Percentiles rank a stretch among this genome's conserved stretches.
Conservation (phyloP, 2,797 vertebrate species). For the Prionace glauca region DNA sequence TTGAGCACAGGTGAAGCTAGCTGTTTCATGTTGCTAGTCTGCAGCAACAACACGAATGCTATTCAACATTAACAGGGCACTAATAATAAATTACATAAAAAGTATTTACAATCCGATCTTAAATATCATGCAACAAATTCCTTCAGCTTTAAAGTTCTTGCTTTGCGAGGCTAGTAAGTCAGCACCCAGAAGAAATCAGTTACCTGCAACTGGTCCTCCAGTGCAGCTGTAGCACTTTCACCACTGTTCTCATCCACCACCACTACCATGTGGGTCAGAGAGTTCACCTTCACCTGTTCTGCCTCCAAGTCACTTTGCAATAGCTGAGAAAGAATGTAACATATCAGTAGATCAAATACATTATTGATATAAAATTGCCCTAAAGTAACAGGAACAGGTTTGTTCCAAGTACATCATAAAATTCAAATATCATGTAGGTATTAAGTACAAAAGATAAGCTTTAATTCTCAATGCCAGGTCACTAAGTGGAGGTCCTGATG, state of each 20-base stretch:
- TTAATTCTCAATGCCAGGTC: not conserved
- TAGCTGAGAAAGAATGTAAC: constrained; percentile 55
- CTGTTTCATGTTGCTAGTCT: too few species aligned
- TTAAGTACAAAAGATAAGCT: not conserved
- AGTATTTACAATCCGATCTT: not conserved
- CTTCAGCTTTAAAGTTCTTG: not conserved
- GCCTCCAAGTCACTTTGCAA: constrained; percentile 86
- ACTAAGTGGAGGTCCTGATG: not conserved
- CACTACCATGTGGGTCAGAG: constrained; percentile 95
- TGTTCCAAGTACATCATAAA: not conserved
- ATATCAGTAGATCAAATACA: not conserved
- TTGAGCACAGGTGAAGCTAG: too few species aligned
- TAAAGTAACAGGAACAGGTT: not conserved
- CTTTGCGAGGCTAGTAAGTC: not conserved
- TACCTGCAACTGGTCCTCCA: constrained; percentile 93
- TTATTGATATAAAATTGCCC: not conserved
- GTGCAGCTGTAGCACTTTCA: constrained; percentile 77
- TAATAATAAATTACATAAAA: not conserved
- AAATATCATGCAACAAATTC: not conserved
- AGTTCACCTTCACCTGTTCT: constrained; percentile 96
- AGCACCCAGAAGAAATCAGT: constrained; percentile 29
- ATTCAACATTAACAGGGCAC: too few species aligned
- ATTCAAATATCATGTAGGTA: not conserved
- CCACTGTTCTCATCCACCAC: constrained; percentile 92
- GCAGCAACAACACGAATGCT: too few species aligned